Conservation (phyloP, 1,140 invertebrate species). For the Drosophila sulfurigaster region DNA sequence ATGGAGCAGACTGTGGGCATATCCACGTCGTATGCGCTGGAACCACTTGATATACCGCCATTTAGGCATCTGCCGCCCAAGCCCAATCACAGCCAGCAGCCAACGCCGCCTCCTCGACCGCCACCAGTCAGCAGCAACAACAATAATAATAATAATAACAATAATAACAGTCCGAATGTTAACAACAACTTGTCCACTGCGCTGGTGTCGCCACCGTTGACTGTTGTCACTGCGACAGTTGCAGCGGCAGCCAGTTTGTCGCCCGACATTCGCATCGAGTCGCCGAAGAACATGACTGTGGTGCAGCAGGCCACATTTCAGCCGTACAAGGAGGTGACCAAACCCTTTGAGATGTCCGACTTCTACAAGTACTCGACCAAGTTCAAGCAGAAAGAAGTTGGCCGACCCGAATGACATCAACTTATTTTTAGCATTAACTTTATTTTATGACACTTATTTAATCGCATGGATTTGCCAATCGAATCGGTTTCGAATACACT, state of each 20-base stretch:
- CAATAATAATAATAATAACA: slow-evolving; percentile 45
- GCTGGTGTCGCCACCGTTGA: slow-evolving; percentile 60
- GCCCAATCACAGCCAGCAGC: slow-evolving; percentile 69
- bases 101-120: slow-evolving; percentile 83
- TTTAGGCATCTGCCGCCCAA: slow-evolving; percentile 72
- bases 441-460: slow-evolving; percentile 10
- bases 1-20: slow-evolving; percentile 76
- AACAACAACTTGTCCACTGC: slow-evolving; percentile 58
- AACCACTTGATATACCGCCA: slow-evolving; percentile 72
- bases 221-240: slow-evolving; percentile 76
- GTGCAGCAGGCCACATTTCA: slow-evolving; percentile 95
- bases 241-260: slow-evolving; percentile 73
- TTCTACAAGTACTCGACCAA: slow-evolving; percentile 99
- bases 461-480: slow-evolving; percentile 6
- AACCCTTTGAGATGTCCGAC: slow-evolving; percentile 98
- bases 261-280: slow-evolving; percentile 88
- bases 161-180: slow-evolving; percentile 25
- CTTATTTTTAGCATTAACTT: not conserved
- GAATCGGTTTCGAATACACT: slow-evolving; percentile 10
- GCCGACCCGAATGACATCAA: slow-evolving; percentile 63
- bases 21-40: slow-evolving; percentile 73
- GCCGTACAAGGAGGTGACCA: slow-evolving; percentile 96
- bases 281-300: slow-evolving; percentile 92
- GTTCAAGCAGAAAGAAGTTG: slow-evolving; percentile 88
- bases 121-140: slow-evolving; percentile 59